These are phyloP conservation scores for Drosophila neonasuta DNA, from an alignment of 2,888 invertebrate species.

Conservation along the genomic window DNA sequence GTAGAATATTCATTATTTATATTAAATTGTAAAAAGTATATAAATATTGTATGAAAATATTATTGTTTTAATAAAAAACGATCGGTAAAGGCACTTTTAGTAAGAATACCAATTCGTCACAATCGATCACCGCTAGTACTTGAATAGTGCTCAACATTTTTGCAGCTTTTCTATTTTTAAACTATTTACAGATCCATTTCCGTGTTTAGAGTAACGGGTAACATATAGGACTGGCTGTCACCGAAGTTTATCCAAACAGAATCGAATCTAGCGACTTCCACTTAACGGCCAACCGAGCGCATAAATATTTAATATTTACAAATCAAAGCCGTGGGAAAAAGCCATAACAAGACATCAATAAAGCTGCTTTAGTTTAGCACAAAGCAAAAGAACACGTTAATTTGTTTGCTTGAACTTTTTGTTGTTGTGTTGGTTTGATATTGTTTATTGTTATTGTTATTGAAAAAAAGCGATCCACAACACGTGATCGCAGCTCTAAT, in stretches of 20 bases:
- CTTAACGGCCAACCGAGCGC: conserved; percentile 50
- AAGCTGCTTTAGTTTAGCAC: conserved; percentile 1
- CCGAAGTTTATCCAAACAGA: conserved; percentile 36
- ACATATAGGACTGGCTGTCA: conserved; percentile 26
- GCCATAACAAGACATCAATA: conserved; percentile 31
- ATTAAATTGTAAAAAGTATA: too few relatives aligned
- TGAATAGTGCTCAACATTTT: neutral
- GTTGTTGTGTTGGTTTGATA: conserved; percentile 9
- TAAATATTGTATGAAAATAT: too few relatives aligned
- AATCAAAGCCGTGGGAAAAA: conserved; percentile 66
- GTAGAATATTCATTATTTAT: too few relatives aligned
- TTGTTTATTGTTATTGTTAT: conserved; percentile 16
- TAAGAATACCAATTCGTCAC: neutral
- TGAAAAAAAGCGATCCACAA: conserved; percentile 24
- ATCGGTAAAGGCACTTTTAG: neutral
- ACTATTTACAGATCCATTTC: conserved; percentile 9
- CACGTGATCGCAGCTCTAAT: conserved; percentile 56
- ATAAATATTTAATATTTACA: conserved; percentile 60
- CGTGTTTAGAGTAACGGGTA: conserved; percentile 21
- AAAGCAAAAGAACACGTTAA: conserved; percentile 25
- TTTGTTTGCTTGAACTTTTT: conserved; percentile 32
- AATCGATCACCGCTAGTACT: neutral
- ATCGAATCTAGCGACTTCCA: conserved; percentile 34
- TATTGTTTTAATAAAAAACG: neutral
- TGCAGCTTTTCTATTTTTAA: neutral